A percentile compares a stretch with the other conserved stretches of the same genome.
Conservation (phyloP, 2,797 vertebrate species). For the Chiroxiphia lanceolata region DNA sequence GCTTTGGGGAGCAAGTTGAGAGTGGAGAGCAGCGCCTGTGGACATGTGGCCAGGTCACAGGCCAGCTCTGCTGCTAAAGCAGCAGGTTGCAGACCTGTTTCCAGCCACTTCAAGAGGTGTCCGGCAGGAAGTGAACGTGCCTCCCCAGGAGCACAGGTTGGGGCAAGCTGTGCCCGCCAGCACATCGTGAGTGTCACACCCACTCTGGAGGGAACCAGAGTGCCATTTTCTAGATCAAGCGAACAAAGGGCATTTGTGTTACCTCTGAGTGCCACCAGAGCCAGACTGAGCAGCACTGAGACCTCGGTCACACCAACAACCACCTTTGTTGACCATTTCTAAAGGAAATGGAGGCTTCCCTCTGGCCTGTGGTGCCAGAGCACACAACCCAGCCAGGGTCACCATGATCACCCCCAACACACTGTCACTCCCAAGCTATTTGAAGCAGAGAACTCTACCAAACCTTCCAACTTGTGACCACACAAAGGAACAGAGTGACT, state of each 20-base stretch:
- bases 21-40: not conserved
- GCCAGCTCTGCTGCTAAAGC: not conserved
- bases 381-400: not conserved
- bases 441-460: not conserved
- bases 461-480: not conserved
- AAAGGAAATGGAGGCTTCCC: not conserved
- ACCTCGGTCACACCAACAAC: not conserved
- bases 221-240: not conserved
- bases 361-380: not conserved
- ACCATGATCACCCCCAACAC: not conserved
- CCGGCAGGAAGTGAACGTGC: rapidly evolving
- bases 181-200: rapidly evolving
- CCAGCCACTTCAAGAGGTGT: not conserved
- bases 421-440: not conserved
- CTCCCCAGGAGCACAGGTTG: not conserved
- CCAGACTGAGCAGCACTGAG: rapidly evolving
- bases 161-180: not conserved
- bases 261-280: not conserved
- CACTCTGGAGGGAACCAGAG: not conserved
- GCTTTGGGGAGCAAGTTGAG: not conserved
- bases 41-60: not conserved
- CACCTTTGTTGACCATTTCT: not conserved
- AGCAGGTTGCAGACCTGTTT: not conserved
- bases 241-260: not conserved
- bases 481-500: not conserved